These are phyloP conservation scores for Meiosimyza platycephala DNA, from an alignment of 2,888 invertebrate species.

Conservation along the genomic window DNA sequence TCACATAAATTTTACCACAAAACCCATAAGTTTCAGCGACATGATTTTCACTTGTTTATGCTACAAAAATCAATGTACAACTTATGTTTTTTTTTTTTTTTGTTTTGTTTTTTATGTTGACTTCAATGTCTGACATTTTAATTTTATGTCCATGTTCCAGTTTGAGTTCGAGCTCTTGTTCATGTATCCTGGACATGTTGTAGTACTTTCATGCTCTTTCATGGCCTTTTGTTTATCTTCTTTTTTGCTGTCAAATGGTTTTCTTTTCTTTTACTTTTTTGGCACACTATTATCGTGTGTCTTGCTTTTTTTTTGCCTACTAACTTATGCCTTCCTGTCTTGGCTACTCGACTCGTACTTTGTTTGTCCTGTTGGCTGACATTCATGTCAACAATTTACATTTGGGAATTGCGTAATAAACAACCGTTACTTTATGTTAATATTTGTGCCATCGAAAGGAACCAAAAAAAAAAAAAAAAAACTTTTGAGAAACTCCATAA, in stretches of 20 bases:
- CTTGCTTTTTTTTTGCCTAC: no score
- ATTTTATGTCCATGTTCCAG: neutral
- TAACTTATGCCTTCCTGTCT: no score
- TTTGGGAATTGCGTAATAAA: no score
- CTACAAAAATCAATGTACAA: conserved; percentile 17
- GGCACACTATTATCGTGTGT: no score
- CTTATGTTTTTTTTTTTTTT: neutral
- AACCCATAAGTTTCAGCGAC: neutral
- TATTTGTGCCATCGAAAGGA: no score
- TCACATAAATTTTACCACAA: neutral
- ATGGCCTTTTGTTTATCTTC: neutral
- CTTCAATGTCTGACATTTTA: neutral
- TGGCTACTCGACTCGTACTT: no score
- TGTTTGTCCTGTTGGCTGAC: no score
- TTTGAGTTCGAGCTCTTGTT: no score
- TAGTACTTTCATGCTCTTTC: neutral
- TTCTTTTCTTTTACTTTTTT: neutral
- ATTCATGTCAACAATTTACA: no score
- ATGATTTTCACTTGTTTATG: conserved; percentile 3
- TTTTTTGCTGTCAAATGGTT: neutral
- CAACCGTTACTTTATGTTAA: no score
- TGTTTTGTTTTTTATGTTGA: neutral
- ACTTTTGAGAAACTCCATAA: no score
- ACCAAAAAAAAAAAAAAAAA: no score
- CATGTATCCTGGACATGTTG: neutral